Base-by-base conservation (phyloP, 2,888 invertebrate genomes). In the Choristoneura rosaceana region DNA sequence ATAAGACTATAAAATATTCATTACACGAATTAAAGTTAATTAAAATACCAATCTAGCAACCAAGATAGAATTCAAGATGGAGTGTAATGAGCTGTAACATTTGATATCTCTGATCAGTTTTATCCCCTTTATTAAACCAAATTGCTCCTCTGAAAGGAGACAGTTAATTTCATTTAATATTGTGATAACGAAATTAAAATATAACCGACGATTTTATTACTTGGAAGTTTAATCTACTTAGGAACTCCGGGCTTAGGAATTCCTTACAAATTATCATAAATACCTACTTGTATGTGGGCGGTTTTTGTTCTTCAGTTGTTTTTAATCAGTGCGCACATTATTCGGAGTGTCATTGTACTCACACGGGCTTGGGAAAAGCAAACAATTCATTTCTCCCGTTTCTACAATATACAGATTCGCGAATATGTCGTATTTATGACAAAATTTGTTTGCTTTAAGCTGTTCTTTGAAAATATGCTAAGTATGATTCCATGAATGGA, bases 181-280 rank as follows among this genome's bases (percentile, higher is more conserved):
- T 66, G 25, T 38, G 55, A 67, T 62, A 47, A 25, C 62, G 55
- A 25, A 41, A 71, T 71, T 67, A 62, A 71, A 67, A 67, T 71
- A 68, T 68, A 34, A 60, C 68, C 14, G 50, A 34, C 17, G 55
- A 68, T 68, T 68, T 68, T 63, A 68, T 68, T 59, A 68, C 71
- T 68, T 71, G 43, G n/a, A 25, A 63, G 67, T 71, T 71, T 68
- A 68, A 71, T 63, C 63, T 68, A n/a, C 62, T 47, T 41, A 38
- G 62, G 25, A 58, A 71, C 12, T 33, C 60, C 12, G 52, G 59
- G 65, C 65, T 58, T 47, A 62, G 43, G 17, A 52, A 63, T 58
- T 17, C 34, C 47, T 60, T 15, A 17, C 10, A 41, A 61, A 60
- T 70, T 70, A 71, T 58, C 58, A 66, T 66, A 66, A 66, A 65